Conservation (phyloP, 2,113 vertebrate genomes). For the Rafetus swinhoei region DNA sequence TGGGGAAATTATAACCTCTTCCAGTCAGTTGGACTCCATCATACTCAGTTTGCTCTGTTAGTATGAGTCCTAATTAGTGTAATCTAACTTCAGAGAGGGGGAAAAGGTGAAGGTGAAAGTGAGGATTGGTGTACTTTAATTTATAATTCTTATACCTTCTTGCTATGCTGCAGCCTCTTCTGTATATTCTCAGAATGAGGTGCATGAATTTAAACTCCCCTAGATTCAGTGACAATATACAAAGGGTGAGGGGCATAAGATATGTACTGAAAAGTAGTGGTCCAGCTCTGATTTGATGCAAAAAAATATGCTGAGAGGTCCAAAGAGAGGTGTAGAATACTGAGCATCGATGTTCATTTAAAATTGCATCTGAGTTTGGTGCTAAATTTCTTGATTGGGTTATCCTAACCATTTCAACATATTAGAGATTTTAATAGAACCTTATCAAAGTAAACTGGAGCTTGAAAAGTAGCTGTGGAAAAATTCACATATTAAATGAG, state of each 20-base stretch:
- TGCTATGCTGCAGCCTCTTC: neutral
- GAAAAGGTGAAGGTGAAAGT: neutral
- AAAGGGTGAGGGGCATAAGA: neutral
- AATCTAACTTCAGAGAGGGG: neutral
- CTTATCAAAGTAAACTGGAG: constrained; percentile 8
- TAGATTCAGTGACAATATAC: neutral
- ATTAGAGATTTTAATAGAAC: constrained; percentile 30
- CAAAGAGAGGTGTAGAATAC: neutral
- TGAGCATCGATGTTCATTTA: neutral
- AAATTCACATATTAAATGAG: neutral
- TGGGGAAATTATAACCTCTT: constrained; percentile 4
- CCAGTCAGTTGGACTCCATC: neutral
- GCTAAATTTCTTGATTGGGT: neutral
- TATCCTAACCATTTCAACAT: neutral
- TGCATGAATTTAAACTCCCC: neutral
- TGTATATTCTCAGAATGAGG: neutral
- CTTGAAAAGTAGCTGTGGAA: constrained; percentile 17
- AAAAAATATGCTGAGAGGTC: neutral
- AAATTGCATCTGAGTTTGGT: neutral
- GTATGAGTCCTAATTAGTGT: neutral
- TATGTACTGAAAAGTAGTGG: neutral
- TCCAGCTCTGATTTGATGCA: neutral
- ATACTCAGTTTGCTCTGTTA: neutral
- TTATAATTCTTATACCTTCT: neutral
- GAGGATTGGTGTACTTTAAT: neutral